Evolutionary conservation across 2,113 vertebrate genomes (phyloP).

Genomic region (Neolamprologus ventralis): DNA sequence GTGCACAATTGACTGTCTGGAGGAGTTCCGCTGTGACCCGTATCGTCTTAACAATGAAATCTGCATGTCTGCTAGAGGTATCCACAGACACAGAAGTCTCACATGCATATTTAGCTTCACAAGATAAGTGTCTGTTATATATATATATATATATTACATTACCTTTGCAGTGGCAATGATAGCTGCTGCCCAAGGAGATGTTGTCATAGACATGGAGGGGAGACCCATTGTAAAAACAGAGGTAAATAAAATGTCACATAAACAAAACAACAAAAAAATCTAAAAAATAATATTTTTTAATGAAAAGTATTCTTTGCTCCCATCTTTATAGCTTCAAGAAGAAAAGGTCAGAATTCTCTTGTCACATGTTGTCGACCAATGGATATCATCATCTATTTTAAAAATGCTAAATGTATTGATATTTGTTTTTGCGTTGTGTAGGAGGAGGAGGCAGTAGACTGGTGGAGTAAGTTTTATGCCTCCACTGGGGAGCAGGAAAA

Average conservation of each 20-base stretch:
- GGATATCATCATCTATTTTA: not conserved
- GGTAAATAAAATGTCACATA: conserved; percentile 64
- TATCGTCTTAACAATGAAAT: conserved; percentile 74
- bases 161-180: conserved; percentile 77
- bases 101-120: not conserved
- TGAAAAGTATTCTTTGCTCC: not conserved
- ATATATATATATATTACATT: not conserved
- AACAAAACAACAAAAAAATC: not conserved
- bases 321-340: conserved; percentile 26
- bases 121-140: not conserved
- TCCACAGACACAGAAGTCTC: not conserved
- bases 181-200: conserved; percentile 71
- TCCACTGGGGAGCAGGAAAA: conserved; percentile 84
- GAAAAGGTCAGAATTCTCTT: conserved; percentile 48
- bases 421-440: conserved; percentile 33
- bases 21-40: conserved; percentile 87
- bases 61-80: conserved; percentile 85
- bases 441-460: conserved; percentile 92
- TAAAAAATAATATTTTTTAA: not conserved
- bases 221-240: conserved; percentile 74
- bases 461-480: conserved; percentile 99
- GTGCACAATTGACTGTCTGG: conserved; percentile 84
- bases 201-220: conserved; percentile 84
- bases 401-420: not conserved
- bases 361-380: not conserved